phyloP scores from a whole-genome alignment of 2,888 invertebrate genomes.

The Podabrus alpinus region DNA sequence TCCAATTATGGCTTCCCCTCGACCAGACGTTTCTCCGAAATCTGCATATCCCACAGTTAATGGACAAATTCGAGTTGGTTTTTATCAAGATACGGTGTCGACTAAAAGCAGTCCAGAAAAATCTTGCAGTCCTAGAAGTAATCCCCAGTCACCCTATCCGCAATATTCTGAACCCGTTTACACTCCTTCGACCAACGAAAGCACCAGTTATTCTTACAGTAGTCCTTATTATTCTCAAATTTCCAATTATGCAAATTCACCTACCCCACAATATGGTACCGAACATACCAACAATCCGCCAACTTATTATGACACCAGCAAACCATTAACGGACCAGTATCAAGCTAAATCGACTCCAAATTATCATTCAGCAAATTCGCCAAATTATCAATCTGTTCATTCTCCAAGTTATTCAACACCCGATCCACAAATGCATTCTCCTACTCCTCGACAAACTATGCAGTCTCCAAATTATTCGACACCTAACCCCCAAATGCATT shows the following conservation, averaged over 20 bases:
- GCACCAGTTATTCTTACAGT: conserved; percentile 46
- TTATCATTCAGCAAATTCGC: conserved; percentile 44
- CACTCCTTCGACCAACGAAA: conserved; percentile 59
- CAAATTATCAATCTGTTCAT: conserved; percentile 40
- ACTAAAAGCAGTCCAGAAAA: conserved; percentile 84
- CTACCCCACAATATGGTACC: conserved; percentile 54
- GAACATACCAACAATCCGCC: conserved; percentile 39
- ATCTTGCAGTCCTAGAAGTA: conserved; percentile 79
- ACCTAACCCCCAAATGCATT: conserved; percentile 15
- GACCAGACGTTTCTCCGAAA: conserved; percentile 69
- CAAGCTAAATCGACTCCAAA: conserved; percentile 53
- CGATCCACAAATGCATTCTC: conserved; percentile 28
- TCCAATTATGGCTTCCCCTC: conserved; percentile 67
- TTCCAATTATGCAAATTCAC: conserved; percentile 55
- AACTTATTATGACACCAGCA: conserved; percentile 65
- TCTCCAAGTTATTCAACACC: conserved; percentile 43
- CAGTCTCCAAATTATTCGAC: conserved; percentile 13
- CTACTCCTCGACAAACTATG: conserved; percentile 37
- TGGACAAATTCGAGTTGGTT: conserved; percentile 83
- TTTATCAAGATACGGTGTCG: conserved; percentile 87
- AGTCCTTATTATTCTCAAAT: conserved; percentile 51
- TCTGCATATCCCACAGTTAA: conserved; percentile 75
- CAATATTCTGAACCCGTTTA: conserved; percentile 63
- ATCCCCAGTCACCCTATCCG: conserved; percentile 63
- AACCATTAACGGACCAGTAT: conserved; percentile 55